phyloP scores from a whole-genome alignment of 2,888 invertebrate genomes.

The Acrobasis suavella region DNA sequence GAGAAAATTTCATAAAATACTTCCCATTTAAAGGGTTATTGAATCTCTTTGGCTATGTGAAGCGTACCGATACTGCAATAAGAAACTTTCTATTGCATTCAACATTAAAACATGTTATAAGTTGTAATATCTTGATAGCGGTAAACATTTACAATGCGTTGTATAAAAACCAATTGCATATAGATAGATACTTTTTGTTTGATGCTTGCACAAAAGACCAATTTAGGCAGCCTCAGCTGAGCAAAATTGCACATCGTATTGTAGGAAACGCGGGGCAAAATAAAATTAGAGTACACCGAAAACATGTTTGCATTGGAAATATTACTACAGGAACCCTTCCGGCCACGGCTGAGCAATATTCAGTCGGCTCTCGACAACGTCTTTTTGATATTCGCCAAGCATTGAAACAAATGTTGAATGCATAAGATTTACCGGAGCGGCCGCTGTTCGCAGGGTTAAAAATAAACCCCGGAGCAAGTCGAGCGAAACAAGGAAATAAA shows the following conservation, averaged over 20 bases:
- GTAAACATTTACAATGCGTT: constrained; percentile 8
- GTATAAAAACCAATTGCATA: constrained; percentile 48
- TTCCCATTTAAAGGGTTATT: background rate
- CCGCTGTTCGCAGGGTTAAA: constrained; percentile 39
- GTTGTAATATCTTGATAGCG: background rate
- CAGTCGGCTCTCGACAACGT: constrained; percentile 39
- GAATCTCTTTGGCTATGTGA: background rate
- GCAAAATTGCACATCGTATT: constrained; percentile 64
- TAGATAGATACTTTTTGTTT: constrained; percentile 56
- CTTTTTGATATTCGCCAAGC: constrained; percentile 50
- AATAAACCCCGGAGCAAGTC: constrained; percentile 43
- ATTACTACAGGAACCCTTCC: constrained; percentile 48
- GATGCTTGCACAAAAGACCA: constrained; percentile 59
- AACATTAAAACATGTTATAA: background rate
- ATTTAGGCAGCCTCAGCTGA: constrained; percentile 61
- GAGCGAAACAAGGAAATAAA: constrained; percentile 53
- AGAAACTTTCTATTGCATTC: background rate
- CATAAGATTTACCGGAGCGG: constrained; percentile 43
- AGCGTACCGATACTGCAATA: background rate
- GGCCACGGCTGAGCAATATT: constrained; percentile 48
- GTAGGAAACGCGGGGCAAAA: constrained; percentile 58
- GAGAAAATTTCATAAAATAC: background rate
- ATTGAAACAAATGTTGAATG: constrained; percentile 46
- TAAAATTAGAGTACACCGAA: constrained; percentile 61
- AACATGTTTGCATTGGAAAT: constrained; percentile 62